phyloP scores from a whole-genome alignment of 2,888 invertebrate genomes.

The Coleophora flavipennella region DNA sequence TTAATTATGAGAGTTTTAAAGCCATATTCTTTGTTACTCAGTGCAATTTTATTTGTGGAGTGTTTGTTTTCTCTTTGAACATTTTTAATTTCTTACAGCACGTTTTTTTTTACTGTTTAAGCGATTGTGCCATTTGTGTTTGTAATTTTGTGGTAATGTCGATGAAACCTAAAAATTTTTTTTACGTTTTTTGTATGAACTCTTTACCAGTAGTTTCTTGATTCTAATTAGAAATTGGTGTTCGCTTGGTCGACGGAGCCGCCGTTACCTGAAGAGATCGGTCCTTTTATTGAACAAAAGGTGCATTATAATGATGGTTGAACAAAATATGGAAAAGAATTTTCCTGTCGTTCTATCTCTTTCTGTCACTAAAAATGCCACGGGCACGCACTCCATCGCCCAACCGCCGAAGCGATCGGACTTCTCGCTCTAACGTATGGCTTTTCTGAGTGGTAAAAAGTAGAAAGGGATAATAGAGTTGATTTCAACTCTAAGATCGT shows the following conservation, averaged over 20 bases:
- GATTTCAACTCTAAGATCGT: no score
- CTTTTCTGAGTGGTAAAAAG: no score
- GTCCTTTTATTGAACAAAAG: slow-evolving; percentile 1
- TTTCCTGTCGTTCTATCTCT: no score
- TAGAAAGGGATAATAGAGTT: no score
- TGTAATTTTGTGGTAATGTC: slow-evolving; percentile 36
- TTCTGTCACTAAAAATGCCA: no score
- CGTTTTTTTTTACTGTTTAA: slow-evolving; percentile 23
- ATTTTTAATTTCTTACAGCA: slow-evolving; percentile 27
- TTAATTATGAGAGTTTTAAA: slow-evolving; percentile 40
- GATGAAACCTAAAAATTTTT: slow-evolving; percentile 42
- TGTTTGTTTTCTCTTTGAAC: slow-evolving; percentile 25
- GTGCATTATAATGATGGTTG: no score
- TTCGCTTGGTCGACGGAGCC: slow-evolving; percentile 48
- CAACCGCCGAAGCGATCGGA: no score
- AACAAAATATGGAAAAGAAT: no score
- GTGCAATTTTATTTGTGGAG: slow-evolving; percentile 32
- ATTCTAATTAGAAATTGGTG: slow-evolving; percentile 68
- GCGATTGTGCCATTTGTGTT: slow-evolving; percentile 55
- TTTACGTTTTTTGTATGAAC: slow-evolving; percentile 31
- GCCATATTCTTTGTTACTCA: slow-evolving; percentile 57
- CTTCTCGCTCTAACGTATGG: no score
- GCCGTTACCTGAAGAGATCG: slow-evolving; percentile 2
- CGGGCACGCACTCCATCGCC: no score
- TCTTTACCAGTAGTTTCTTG: slow-evolving; percentile 54